These are phyloP conservation scores for Equus quagga DNA, from an alignment of 2,113 vertebrate genomes.

Conservation along the genomic window DNA sequence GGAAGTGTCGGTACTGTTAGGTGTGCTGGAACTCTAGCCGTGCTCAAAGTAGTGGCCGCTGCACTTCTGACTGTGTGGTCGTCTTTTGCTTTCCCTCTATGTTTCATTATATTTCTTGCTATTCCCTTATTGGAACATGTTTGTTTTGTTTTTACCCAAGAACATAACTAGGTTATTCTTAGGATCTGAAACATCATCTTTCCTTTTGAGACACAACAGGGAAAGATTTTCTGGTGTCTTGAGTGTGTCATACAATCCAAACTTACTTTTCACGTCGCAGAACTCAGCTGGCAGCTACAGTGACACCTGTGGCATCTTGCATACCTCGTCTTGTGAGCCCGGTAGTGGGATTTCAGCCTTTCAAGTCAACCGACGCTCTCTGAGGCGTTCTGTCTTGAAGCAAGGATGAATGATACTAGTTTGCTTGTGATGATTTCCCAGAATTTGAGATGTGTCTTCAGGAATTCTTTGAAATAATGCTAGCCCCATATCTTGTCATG, in stretches of 20 bases:
- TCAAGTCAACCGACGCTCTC: background rate
- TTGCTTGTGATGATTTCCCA: background rate
- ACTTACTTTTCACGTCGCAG: background rate
- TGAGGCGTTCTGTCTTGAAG: background rate
- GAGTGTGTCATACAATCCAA: background rate
- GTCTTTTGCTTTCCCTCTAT: background rate
- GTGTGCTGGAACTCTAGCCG: background rate
- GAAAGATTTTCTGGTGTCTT: background rate
- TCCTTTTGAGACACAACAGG: background rate
- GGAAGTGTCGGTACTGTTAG: background rate
- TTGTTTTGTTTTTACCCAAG: conserved; percentile 27
- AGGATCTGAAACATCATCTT: background rate
- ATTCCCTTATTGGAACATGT: background rate
- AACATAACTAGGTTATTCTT: background rate
- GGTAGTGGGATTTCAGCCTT: background rate
- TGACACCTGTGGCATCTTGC: background rate
- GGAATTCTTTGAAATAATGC: background rate
- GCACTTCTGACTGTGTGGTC: background rate
- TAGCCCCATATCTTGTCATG: background rate
- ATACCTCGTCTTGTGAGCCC: background rate
- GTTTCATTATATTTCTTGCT: background rate
- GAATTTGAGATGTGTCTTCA: background rate
- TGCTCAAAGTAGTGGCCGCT: background rate
- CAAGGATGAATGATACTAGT: background rate
- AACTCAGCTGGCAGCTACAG: background rate